phyloP scores from a whole-genome alignment of 2,113 vertebrate genomes.

The Cyanocitta stelleri region DNA sequence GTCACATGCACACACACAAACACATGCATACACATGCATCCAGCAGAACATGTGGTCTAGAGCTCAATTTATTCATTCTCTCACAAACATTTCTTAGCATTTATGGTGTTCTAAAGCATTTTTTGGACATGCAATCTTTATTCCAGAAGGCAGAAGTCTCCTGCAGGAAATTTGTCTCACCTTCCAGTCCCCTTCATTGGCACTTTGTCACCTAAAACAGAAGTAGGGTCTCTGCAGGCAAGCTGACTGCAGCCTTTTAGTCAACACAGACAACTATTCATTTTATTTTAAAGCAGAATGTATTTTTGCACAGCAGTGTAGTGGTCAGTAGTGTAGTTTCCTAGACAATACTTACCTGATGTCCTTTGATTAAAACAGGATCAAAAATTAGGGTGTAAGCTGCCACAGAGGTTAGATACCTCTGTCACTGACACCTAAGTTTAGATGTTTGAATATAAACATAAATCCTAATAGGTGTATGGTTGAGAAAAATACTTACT shows the following conservation, averaged over 20 bases:
- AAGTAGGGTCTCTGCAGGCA: not conserved
- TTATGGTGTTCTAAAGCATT: not conserved
- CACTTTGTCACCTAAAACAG: not conserved
- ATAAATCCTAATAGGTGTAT: not conserved
- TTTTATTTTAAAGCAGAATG: not conserved
- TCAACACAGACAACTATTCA: not conserved
- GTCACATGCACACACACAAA: too few relatives aligned
- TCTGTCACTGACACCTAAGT: not conserved
- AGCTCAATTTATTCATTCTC: not conserved
- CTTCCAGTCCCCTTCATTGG: not conserved
- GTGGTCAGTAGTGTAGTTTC: not conserved
- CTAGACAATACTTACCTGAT: not conserved
- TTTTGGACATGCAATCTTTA: fast-evolving
- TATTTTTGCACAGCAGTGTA: not conserved
- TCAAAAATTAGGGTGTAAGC: not conserved
- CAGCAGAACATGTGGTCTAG: not conserved
- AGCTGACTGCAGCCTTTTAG: not conserved
- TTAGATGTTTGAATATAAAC: not conserved
- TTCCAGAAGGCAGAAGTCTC: not conserved
- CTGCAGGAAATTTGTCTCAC: not conserved
- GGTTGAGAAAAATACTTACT: not conserved
- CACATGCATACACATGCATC: not conserved
- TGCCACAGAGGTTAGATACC: not conserved
- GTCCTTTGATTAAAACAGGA: not conserved
- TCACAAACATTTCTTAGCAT: not conserved